A percentile compares a stretch with the other conserved stretches of the same genome.
Conservation (phyloP, 2,888 invertebrate species). For the Lasius platythorax region DNA sequence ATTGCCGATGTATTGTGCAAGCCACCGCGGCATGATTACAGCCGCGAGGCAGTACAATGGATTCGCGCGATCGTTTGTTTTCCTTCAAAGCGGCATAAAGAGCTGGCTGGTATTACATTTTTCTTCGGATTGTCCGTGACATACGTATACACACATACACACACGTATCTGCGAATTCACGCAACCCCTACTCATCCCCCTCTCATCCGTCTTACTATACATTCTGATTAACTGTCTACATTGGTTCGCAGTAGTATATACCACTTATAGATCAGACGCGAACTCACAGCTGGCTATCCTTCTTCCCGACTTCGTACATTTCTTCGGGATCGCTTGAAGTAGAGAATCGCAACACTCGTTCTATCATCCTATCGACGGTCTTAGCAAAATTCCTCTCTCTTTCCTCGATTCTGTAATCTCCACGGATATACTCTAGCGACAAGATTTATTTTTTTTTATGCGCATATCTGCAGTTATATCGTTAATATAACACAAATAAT, state of each 20-base stretch:
- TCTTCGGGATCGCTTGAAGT: not conserved
- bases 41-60: slow-evolving; percentile 9
- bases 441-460: not conserved
- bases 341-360: not conserved
- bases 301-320: not conserved
- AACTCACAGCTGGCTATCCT: slow-evolving; percentile 31
- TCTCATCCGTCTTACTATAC: slow-evolving; percentile 9
- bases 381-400: not conserved
- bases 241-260: slow-evolving; percentile 32
- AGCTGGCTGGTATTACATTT: slow-evolving; percentile 17
- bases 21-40: slow-evolving; percentile 23
- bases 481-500: not conserved
- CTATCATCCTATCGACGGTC: slow-evolving; percentile 7
- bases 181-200: not conserved
- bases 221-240: slow-evolving; percentile 31
- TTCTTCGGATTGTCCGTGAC: slow-evolving; percentile 21
- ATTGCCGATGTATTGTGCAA: slow-evolving; percentile 38
- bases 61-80: slow-evolving; percentile 23
- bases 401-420: not conserved
- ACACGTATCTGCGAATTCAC: slow-evolving; percentile 15
- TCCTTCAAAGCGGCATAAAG: slow-evolving; percentile 10
- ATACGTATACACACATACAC: not conserved
- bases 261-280: slow-evolving; percentile 34
- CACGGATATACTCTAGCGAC: not conserved
- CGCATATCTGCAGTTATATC: not conserved